Base-by-base conservation (phyloP, 2,888 invertebrate genomes). In the Lacanobia wlatinum region DNA sequence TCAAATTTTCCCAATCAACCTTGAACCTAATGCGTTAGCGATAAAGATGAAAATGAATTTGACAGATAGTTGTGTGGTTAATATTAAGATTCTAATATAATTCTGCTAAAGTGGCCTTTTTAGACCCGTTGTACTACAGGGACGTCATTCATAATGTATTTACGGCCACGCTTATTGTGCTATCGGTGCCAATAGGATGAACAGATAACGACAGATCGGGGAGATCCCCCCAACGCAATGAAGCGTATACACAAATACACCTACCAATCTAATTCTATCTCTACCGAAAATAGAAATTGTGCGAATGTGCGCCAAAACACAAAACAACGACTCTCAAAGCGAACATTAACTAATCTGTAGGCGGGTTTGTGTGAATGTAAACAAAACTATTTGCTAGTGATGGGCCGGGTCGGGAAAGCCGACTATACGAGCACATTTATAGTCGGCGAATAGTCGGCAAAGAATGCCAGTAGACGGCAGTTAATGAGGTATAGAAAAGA, bases 321-420 rank as follows among this genome's bases (percentile, higher is more conserved):
- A 69, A 58, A 69, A 78, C 64, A 80, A 28, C 55, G 12, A 58
- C 64, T 53, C 76, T 38, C 59, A 61, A 21, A 40, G 28, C 18
- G 28, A 60, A n/a, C 63, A 77, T 68, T 66, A 63, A 67, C 62
- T 58, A 68, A 70, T 67, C 21, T 58, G 73, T 59, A 66, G 63
- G 68, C 71, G 70, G 73, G 78, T 73, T 70, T 64, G 60, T 50
- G 82, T 70, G 85, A 81, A 85, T 46, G 82, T 73, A 84, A 81
- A 85, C 82, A 85, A 71, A 85, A 78, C 82, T 82, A 84, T 82
- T 56, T 56, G 6, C n/a, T 56, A 56, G 56, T 18, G 56, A 56
- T 56, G 18, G 56, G 34, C 18, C 10, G 10, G 10, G 10, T 38
- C n/a, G 56, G 5, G 16, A 14, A 48, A 48, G 8, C 0, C 48